Evolutionary conservation across 2,888 invertebrate genomes (phyloP).

Genomic region (Chrysodeixis includens): DNA sequence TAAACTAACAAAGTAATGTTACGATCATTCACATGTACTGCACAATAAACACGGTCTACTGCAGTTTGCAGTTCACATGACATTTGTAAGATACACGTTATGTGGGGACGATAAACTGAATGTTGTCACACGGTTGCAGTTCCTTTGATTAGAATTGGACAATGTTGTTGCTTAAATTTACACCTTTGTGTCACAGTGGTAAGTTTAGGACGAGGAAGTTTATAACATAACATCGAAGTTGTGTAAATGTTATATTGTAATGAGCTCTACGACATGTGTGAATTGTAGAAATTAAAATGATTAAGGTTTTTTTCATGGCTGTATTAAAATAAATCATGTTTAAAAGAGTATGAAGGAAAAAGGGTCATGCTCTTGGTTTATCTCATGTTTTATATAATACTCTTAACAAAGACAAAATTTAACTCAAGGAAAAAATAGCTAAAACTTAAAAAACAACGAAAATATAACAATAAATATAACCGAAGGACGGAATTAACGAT

Average conservation of each 20-base stretch:
- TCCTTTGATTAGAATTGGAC: slow-evolving; percentile 18
- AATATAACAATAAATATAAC: slow-evolving; percentile 60
- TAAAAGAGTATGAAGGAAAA: too few relatives aligned
- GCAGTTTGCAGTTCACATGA: slow-evolving; percentile 48
- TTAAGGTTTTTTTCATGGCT: too few relatives aligned
- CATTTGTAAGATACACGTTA: slow-evolving; percentile 29
- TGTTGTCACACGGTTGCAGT: slow-evolving; percentile 23
- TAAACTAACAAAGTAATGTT: slow-evolving; percentile 57
- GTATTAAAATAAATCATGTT: too few relatives aligned
- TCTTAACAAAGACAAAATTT: background rate
- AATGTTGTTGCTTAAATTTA: slow-evolving; percentile 36
- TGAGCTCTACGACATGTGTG: too few relatives aligned
- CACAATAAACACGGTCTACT: slow-evolving; percentile 47
- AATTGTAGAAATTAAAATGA: too few relatives aligned
- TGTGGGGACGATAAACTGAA: slow-evolving; percentile 34
- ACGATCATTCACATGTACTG: slow-evolving; percentile 56
- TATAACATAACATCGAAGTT: background rate
- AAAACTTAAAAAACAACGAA: slow-evolving; percentile 21
- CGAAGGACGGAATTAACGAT: slow-evolving; percentile 65
- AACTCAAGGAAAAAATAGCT: background rate
- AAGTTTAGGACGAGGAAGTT: background rate
- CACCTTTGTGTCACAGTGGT: slow-evolving; percentile 16
- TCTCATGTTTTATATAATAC: too few relatives aligned
- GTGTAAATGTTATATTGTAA: background rate
- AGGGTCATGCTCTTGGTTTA: too few relatives aligned